Evolutionary conservation across 1,140 invertebrate genomes (phyloP), one percentile per base, ranked within the genome.

Genomic region (Drosophila aff.): DNA sequence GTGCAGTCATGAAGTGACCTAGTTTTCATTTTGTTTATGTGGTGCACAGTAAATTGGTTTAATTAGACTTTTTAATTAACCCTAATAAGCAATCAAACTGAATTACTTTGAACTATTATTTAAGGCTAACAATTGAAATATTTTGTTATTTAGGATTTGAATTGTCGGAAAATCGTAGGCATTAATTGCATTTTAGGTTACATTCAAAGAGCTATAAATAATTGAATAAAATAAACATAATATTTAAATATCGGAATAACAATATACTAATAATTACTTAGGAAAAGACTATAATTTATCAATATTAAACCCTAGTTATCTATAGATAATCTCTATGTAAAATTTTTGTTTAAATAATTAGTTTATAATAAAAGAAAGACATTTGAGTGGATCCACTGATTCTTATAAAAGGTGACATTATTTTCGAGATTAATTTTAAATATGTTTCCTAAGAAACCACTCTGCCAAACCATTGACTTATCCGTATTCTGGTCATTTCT

Each of bases 51-150:
- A 9, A 36, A 55, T 38, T 38, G 52, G 8, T 55, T 55, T 23
- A 55, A 55, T 55, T 55, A 11, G 52, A 16, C 31, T 5, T 55
- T 16, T 55, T 38, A 21, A 55, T 55, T 55, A 55, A 55, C 18
- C 28, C 18, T 16, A 38, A 23, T 38, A 16, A 23, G 52, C 13
- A 38, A 55, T 36, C 18, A 38, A 55, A 38, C 13, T 23, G 16
- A 23, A 23, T 23, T 9, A 13, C 33, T 16, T 23, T 55, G 6
- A 55, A 55, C 7, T 38, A 10, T 55, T 13, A 11, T 36, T 53
- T 36, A 21, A 5, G 7, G 11, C 13, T 7, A 7, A 31, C 49
- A 50, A 50, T n/a, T 50, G 2, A 18, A 16, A 50, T 6, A 50
- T n/a, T n/a, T 7, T 28, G 0, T 50, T 11, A 28, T 49, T 28